These are phyloP conservation scores for Campaea margaritaria DNA, from an alignment of 2,888 invertebrate species.

Conservation along the genomic window DNA sequence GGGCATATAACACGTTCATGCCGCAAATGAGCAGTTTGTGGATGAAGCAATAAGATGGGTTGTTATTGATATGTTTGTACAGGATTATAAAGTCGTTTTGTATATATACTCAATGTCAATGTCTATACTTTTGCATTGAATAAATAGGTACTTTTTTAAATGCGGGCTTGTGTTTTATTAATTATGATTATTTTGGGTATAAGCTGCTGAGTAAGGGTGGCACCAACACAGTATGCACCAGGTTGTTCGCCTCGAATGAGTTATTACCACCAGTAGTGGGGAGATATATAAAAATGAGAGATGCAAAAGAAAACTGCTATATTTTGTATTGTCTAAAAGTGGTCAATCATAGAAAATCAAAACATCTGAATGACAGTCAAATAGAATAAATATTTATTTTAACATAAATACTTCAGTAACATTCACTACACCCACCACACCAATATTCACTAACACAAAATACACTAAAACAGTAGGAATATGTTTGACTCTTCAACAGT, in stretches of 20 bases:
- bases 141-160: constrained; percentile 53
- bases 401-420: constrained; percentile 27
- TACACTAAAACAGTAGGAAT: not conserved
- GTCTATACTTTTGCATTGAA: constrained; percentile 61
- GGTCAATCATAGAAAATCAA: not conserved
- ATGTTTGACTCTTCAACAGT: not conserved
- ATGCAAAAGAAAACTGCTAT: not conserved
- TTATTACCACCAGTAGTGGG: too few species aligned
- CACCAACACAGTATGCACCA: too few species aligned
- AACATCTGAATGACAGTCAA: constrained; percentile 12
- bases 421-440: constrained; percentile 23
- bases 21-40: too few species aligned
- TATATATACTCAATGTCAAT: constrained; percentile 62
- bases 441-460: not conserved
- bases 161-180: constrained; percentile 12
- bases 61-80: constrained; percentile 53
- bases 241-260: too few species aligned
- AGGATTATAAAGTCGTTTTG: constrained; percentile 54
- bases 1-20: too few species aligned
- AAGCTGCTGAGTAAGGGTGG: not conserved
- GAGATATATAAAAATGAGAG: too few species aligned
- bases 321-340: not conserved
- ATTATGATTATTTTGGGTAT: not conserved
- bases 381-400: constrained; percentile 27
- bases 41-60: constrained; percentile 48